Base-by-base conservation (phyloP, 2,113 vertebrate genomes). In the Actenoides lindsayi region DNA sequence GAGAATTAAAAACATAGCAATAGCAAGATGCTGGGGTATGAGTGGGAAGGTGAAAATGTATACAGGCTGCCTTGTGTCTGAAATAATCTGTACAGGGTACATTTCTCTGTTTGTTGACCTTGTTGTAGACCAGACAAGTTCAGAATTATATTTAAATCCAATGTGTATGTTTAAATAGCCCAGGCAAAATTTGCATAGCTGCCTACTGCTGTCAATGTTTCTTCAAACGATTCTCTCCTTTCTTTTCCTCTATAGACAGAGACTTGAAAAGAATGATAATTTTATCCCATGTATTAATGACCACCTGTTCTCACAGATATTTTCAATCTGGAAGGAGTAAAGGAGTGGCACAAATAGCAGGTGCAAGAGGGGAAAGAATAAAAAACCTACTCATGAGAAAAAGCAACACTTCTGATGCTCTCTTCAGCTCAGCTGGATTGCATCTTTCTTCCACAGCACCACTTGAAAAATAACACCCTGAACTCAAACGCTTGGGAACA, bases 21-120 rank as follows among this genome's bases (percentile, higher is more conserved):
- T 83, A 69, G 87, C 86, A 89, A 93, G 80, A 90, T 91, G 63
- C 89, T 76, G 41, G 80, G 62, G 23, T 91, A 73, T 23, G 89
- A 96, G 96, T 94, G 89, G 94, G 96, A 97, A 92, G 95, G 94
- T 89, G 91, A 93, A 96, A 97, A 96, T 92, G 67, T 64, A 96
- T 92, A 95, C 94, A 95, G 96, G 62, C 92, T 94, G 91, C 87
- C 95, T 96, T 0, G 0, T 39, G 67, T 94, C 94, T 97, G 93
- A 96, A 96, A 96, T 94, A 95, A 94, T 83, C 94, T 59, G 54
- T 57, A 84, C 46, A 89, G 89, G 87, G 83, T 89, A 96, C 93
- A 92, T 78, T 78, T 93, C 69, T 90, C 86, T 62, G 44, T 87
- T 96, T 75, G 80, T 91, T 96, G 94, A 96, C 89, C 94, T 95